These are phyloP conservation scores for Epinotia ramella DNA, from an alignment of 2,888 invertebrate genomes.

Conservation along the genomic window DNA sequence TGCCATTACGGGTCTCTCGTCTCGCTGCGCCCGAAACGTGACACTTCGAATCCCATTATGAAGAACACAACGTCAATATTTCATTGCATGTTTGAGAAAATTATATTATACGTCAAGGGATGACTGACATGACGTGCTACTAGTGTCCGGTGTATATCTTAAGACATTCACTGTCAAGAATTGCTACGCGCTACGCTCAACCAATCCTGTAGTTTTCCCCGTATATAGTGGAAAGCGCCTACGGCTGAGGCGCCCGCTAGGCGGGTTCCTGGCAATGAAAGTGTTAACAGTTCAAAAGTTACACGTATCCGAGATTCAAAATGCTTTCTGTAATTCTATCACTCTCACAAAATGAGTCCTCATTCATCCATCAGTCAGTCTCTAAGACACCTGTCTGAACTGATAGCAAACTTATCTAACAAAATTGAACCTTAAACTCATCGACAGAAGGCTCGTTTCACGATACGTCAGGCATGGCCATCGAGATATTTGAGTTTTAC, in stretches of 20 bases:
- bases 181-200: no score
- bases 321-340: not conserved
- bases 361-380: not conserved
- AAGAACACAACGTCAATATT: no score
- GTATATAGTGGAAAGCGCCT: no score
- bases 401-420: not conserved
- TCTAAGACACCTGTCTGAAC: not conserved
- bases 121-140: not conserved
- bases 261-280: no score
- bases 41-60: no score
- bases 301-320: slow-evolving; percentile 8
- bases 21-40: no score
- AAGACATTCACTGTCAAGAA: not conserved
- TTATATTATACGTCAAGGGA: no score
- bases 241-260: no score
- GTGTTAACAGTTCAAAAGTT: not conserved
- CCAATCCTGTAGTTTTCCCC: no score
- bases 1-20: no score
- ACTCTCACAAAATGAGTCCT: no score
- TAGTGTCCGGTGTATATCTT: not conserved
- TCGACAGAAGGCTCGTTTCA: not conserved
- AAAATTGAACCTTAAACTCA: slow-evolving; percentile 8
- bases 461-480: not conserved
- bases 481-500: not conserved
- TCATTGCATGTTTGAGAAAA: no score